Evolutionary conservation across 2,888 invertebrate species (phyloP), one percentile per base, ranked within the genome.

Genomic region (Hymenopus coronatus): DNA sequence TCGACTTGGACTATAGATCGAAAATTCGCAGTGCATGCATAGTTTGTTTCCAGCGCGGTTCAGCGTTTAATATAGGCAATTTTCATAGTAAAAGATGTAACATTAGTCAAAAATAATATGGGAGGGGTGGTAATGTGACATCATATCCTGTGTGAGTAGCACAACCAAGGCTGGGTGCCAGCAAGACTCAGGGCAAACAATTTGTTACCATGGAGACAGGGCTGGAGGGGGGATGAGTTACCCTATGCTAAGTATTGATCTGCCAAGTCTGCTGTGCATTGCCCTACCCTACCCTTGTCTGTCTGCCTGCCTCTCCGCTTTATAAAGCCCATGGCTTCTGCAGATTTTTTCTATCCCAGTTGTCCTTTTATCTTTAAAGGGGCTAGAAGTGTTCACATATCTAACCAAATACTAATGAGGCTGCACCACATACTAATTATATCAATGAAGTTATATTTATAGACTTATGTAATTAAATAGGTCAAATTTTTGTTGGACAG

Each of bases 121-220:
- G 87, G 87, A 87, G 88, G 85, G 46, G 70, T 84, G 70, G 82
- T 30, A 88, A 54, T 89, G 88, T 90, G 88, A 89, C 88, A 88
- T 88, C 86, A 88, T 87, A 88, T 88, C 90, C 89, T 89, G 89
- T 88, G 85, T 88, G 86, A 88, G 88, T 82, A 28, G 40, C 88
- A 88, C 88, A 87, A 82, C 84, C 88, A 88, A 86, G 86, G 88
- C 86, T 84, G 88, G 90, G 87, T 82, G 87, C 87, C 87, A 87
- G 87, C 87, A 87, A 87, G 87, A 87, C 87, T 87, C 87, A 89
- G 90, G 90, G 90, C 91, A 91, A 91, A 91, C 91, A 91, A 91
- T 91, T 90, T 90, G 90, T 91, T 90, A 89, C 90, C 91, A 91
- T 91, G 90, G 90, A 84, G 87, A 91, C 91, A 85, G 88, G 89